A percentile compares a stretch with the other conserved stretches of the same genome.
Conservation (phyloP, 2,113 vertebrate species). For the Heteronetta atricapilla region DNA sequence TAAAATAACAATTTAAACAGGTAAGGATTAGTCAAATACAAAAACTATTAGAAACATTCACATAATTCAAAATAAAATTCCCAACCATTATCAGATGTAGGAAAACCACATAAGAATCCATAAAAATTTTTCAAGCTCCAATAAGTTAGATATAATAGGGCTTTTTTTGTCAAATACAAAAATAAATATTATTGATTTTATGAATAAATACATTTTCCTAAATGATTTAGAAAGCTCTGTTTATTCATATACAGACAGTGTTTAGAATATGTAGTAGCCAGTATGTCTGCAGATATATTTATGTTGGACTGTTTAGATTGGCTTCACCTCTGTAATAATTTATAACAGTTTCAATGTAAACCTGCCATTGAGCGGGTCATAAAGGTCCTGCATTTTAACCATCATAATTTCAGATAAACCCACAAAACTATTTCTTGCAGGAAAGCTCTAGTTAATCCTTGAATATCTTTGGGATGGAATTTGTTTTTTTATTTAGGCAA, state of each 20-base stretch:
- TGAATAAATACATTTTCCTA: constrained; percentile 85
- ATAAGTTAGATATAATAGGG: constrained; percentile 69
- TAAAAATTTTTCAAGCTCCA: constrained; percentile 58
- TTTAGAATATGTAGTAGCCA: constrained; percentile 90
- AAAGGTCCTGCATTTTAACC: constrained; percentile 85
- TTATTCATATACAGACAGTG: constrained; percentile 88
- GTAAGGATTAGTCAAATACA: constrained; percentile 62
- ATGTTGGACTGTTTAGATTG: constrained; percentile 94
- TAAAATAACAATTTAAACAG: constrained; percentile 63
- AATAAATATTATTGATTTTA: constrained; percentile 84
- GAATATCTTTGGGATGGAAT: constrained; percentile 58
- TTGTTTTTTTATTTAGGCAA: constrained; percentile 64
- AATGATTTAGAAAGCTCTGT: constrained; percentile 86
- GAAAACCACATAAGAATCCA: constrained; percentile 48
- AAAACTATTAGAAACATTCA: constrained; percentile 53
- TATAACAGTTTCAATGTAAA: constrained; percentile 97
- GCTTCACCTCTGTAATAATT: constrained; percentile 93
- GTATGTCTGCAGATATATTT: constrained; percentile 94
- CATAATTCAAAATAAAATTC: constrained; percentile 64
- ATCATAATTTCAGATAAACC: constrained; percentile 80
- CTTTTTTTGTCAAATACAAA: constrained; percentile 74
- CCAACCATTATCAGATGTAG: constrained; percentile 61
- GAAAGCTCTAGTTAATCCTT: constrained; percentile 61
- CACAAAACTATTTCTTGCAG: constrained; percentile 66
- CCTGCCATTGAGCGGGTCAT: constrained; percentile 90